These are phyloP conservation scores for Heliconius ismenius DNA, from an alignment of 2,888 invertebrate genomes.

Conservation along the genomic window DNA sequence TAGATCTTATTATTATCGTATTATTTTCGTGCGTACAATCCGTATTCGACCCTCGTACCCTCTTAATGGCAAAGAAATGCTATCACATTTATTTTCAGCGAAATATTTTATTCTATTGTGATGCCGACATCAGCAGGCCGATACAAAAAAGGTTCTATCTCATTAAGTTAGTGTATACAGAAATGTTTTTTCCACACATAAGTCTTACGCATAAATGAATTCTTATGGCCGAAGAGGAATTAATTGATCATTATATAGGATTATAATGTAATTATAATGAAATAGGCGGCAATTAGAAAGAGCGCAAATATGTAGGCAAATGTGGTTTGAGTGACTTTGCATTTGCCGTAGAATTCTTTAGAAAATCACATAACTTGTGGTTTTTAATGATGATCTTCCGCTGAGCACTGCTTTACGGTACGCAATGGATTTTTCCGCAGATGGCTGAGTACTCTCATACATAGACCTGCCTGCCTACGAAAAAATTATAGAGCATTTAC, in stretches of 20 bases:
- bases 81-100: conserved; percentile 43
- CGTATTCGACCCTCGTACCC: conserved; percentile 60
- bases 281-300: conserved; percentile 39
- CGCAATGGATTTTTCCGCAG: conserved; percentile 43
- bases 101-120: conserved; percentile 11
- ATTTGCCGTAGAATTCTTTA: conserved; percentile 46
- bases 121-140: neutral
- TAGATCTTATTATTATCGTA: conserved; percentile 31
- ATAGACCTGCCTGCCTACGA: conserved; percentile 30
- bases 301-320: conserved; percentile 39
- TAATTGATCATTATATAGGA: conserved; percentile 48
- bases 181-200: conserved; percentile 5
- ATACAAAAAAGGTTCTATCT: conserved; percentile 19
- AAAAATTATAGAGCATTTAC: conserved; percentile 41
- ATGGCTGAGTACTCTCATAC: conserved; percentile 38
- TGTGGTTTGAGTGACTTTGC: conserved; percentile 43
- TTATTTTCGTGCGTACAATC: neutral
- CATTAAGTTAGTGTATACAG: neutral
- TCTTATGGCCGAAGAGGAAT: conserved; percentile 43
- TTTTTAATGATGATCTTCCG: conserved; percentile 47
- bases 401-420: conserved; percentile 40
- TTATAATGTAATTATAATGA: conserved; percentile 21
- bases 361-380: conserved; percentile 47
- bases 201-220: conserved; percentile 8
- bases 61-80: conserved; percentile 52